Conservation (phyloP, 92 coral and sea anemone genomes). For the Desmophyllum pertusum region DNA sequence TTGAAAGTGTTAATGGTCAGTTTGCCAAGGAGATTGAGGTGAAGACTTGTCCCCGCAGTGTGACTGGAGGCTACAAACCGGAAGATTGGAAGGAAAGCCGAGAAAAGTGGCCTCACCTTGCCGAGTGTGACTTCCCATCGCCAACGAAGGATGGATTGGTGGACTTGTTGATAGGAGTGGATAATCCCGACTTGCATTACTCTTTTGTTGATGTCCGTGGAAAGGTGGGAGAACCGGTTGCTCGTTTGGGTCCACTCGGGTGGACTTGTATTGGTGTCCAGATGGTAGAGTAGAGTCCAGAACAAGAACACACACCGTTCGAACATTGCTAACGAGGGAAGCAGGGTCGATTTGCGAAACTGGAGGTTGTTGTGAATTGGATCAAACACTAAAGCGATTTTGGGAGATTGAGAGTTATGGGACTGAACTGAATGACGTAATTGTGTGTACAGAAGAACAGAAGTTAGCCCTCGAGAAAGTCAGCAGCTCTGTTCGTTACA, state of each 20-base stretch:
- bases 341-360: not conserved
- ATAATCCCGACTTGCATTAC: conserved; percentile 65
- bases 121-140: too few relatives aligned
- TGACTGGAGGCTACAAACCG: conserved; percentile 62
- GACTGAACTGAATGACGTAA: conserved; percentile 1
- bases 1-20: too few relatives aligned
- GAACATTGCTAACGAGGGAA: conserved; percentile 31
- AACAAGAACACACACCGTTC: too few relatives aligned
- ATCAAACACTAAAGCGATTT: too few relatives aligned
- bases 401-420: conserved; percentile 66
- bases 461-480: conserved; percentile 52
- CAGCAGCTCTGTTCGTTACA: too few relatives aligned
- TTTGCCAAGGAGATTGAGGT: too few relatives aligned
- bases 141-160: too few relatives aligned
- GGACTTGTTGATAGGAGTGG: too few relatives aligned
- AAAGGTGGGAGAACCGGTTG: conserved; percentile 48
- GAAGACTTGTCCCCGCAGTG: too few relatives aligned
- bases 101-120: too few relatives aligned
- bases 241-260: conserved; percentile 75
- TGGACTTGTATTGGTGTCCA: conserved; percentile 73
- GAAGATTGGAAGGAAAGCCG: conserved; percentile 64
- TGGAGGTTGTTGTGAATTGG: too few relatives aligned
- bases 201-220: conserved; percentile 61
- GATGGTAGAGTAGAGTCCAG: too few relatives aligned
- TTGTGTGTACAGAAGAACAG: conserved; percentile 52